Evolutionary conservation across 2,888 invertebrate genomes (phyloP).

Genomic region (Lapara coniferarum): DNA sequence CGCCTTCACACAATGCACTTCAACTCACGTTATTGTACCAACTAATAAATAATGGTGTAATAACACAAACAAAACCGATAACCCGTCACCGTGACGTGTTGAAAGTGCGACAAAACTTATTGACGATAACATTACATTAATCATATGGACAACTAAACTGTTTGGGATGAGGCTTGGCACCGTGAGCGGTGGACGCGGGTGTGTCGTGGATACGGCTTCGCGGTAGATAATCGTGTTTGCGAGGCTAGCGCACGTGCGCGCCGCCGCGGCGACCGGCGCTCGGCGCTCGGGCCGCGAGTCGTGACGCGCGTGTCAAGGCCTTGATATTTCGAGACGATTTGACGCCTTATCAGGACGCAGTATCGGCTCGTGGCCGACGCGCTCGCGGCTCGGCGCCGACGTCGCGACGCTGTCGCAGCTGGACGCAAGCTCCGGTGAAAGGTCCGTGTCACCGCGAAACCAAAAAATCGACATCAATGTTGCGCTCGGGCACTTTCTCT

Average conservation of each 20-base stretch:
- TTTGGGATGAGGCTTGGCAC: not conserved
- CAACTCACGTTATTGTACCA: too few relatives aligned
- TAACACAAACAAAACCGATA: not conserved
- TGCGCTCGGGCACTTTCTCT: constrained; percentile 74
- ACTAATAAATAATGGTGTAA: too few relatives aligned
- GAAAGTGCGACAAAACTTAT: not conserved
- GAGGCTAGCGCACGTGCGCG: constrained; percentile 1
- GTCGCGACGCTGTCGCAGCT: not conserved
- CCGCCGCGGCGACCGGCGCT: not conserved
- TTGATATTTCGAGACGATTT: constrained; percentile 19
- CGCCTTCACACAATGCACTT: too few relatives aligned
- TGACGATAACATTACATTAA: not conserved
- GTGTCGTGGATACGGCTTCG: constrained; percentile 24
- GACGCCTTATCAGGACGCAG: constrained; percentile 23
- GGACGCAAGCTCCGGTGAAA: not conserved
- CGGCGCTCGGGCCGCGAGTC: not conserved
- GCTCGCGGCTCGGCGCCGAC: not conserved
- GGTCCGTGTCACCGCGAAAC: constrained; percentile 16
- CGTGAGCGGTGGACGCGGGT: not conserved
- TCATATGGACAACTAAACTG: not conserved
- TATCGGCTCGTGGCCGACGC: constrained; percentile 8
- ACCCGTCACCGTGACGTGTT: not conserved
- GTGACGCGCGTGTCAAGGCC: constrained; percentile 31
- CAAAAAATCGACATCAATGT: constrained; percentile 49
- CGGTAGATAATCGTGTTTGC: constrained; percentile 27